Percentiles rank a stretch among this genome's conserved stretches.
Evolutionary conservation across 2,113 vertebrate genomes (phyloP).

Genomic region (Dolichotis patagonum): DNA sequence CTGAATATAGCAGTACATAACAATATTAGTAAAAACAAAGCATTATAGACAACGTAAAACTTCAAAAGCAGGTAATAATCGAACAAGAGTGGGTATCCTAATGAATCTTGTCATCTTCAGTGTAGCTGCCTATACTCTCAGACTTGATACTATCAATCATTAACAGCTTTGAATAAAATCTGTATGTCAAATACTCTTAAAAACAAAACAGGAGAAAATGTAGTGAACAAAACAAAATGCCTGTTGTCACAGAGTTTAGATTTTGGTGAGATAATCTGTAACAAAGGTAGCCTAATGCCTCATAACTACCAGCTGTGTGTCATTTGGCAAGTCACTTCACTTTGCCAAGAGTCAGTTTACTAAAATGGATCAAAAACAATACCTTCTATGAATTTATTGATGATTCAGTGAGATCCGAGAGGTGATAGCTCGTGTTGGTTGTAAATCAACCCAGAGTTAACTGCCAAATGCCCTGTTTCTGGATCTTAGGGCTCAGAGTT

Average conservation of each 20-base stretch:
- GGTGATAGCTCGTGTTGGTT: background rate
- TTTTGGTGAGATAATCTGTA: background rate
- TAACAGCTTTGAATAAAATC: too few relatives aligned
- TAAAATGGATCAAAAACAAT: conserved; percentile 6
- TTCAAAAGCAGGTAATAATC: too few relatives aligned
- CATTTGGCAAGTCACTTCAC: background rate
- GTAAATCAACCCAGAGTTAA: background rate
- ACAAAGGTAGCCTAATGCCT: background rate
- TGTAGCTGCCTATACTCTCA: too few relatives aligned
- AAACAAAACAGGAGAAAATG: background rate
- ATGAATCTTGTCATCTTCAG: too few relatives aligned
- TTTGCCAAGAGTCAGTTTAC: conserved; percentile 9
- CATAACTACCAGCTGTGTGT: background rate
- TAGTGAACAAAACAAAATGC: conserved; percentile 45
- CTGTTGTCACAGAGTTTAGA: conserved; percentile 47
- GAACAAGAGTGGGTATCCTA: too few relatives aligned
- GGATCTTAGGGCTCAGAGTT: background rate
- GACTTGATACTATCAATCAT: too few relatives aligned
- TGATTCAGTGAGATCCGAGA: background rate
- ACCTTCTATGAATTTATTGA: background rate
- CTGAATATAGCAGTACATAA: too few relatives aligned
- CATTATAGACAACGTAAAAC: too few relatives aligned
- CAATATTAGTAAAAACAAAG: too few relatives aligned
- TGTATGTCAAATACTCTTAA: too few relatives aligned
- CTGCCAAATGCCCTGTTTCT: background rate